Evolutionary conservation across 2,888 invertebrate genomes (phyloP), one percentile per base, ranked within the genome.

Genomic region (Platerodrilus igneus): DNA sequence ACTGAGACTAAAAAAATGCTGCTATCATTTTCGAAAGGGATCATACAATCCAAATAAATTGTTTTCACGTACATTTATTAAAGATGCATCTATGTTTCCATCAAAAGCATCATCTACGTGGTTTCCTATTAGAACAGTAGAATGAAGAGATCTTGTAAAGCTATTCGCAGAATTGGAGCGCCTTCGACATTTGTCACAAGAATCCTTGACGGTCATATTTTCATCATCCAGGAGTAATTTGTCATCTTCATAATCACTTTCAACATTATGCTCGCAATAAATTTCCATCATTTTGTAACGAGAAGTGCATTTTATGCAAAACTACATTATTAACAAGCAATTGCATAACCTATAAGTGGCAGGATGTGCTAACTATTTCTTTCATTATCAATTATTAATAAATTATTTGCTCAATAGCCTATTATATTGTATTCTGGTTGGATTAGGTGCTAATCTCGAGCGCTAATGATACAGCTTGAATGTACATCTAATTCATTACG

Each of bases 1-100:
- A 75, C 15, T 71, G 69, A 52, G 76, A 77, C 78, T 78, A 62
- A 6, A 60, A 62, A 41, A 36, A 21, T 16, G 5, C 4, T 23
- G 6, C 16, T 9, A 22, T 26, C 18, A 14, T 31, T 11, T 5
- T n/a, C n/a, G n/a, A n/a, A n/a, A n/a, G n/a, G n/a, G n/a, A n/a
- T n/a, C n/a, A n/a, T n/a, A n/a, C n/a, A n/a, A n/a, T n/a, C n/a
- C n/a, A n/a, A n/a, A n/a, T n/a, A n/a, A n/a, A 27, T 27, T 27
- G 16, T 0, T 18, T 13, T 9, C 9, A 3, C 18, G 11, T 58
- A 66, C 63, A 48, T 64, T 63, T 36, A 63, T 57, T 27, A 68
- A 50, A 1, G 69, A 68, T 16, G 67, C 62, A 52, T 69, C 68
- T 51, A 45, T 33, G 20, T 28, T 39, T 13, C 36, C 36, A 4